Evolutionary conservation across 2,888 invertebrate genomes (phyloP).

Genomic region (Athetis lepigone): DNA sequence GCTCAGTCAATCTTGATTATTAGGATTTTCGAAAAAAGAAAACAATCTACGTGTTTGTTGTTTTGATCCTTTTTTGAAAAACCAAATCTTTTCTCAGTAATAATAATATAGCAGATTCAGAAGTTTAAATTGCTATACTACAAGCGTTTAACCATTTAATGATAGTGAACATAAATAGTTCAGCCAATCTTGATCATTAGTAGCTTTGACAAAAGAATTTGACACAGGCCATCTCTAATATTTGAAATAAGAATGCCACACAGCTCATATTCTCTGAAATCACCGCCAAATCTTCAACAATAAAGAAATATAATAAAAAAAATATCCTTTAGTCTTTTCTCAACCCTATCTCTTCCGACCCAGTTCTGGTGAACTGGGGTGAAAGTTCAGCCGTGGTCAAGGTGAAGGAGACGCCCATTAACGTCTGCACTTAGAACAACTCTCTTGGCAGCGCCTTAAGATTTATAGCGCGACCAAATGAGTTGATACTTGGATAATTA

Average conservation of each 20-base stretch:
- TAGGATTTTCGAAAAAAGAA: no score
- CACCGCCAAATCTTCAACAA: not conserved
- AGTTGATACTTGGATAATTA: slow-evolving; percentile 76
- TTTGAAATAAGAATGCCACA: not conserved
- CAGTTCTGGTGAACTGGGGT: slow-evolving; percentile 80
- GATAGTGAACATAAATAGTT: not conserved
- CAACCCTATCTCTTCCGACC: slow-evolving; percentile 70
- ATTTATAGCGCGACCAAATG: slow-evolving; percentile 66
- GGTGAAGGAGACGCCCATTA: slow-evolving; percentile 87
- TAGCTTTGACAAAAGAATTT: not conserved
- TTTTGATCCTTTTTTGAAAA: no score
- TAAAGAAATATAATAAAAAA: slow-evolving; percentile 23
- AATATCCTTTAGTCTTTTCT: slow-evolving; percentile 47
- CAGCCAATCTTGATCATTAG: no score
- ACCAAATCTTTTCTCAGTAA: no score
- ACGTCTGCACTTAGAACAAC: slow-evolving; percentile 87
- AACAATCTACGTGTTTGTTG: no score
- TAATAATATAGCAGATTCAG: no score
- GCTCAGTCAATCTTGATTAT: no score
- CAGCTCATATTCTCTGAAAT: not conserved
- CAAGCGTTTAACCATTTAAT: not conserved
- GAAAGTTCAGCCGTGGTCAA: slow-evolving; percentile 88
- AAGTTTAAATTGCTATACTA: no score
- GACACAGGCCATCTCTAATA: not conserved
- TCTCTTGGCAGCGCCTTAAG: slow-evolving; percentile 83